These are phyloP conservation scores for Tragelaphus eurycerus DNA, from an alignment of 2,797 vertebrate species.

Conservation along the genomic window DNA sequence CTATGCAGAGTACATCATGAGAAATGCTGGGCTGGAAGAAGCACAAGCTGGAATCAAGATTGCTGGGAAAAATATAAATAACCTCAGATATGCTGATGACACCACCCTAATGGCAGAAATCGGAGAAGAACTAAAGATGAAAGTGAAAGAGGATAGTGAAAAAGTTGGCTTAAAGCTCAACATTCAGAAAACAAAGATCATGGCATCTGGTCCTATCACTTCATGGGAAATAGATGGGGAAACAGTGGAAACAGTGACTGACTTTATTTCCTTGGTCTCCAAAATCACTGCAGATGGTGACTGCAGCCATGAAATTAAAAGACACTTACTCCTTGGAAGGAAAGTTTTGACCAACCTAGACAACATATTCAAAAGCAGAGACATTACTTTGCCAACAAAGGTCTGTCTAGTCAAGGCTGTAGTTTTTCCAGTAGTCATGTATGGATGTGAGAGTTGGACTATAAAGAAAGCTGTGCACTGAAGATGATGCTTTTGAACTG, in stretches of 20 bases:
- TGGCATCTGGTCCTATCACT: neutral
- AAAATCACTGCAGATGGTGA: neutral
- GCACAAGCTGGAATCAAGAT: neutral
- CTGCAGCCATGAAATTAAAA: neutral
- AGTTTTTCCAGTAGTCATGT: neutral
- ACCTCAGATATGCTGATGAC: neutral
- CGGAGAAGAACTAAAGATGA: neutral
- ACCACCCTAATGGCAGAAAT: neutral
- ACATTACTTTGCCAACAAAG: neutral
- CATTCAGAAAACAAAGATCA: neutral
- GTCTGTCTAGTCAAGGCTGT: neutral
- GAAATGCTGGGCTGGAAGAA: neutral
- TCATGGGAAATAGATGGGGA: neutral
- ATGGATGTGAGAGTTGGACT: neutral
- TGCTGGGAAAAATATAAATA: neutral
- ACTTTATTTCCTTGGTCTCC: neutral
- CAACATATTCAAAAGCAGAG: neutral
- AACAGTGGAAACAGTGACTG: neutral
- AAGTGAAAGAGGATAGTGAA: neutral
- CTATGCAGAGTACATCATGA: neutral
- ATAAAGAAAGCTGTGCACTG: accelerated
- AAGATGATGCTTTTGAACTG: neutral
- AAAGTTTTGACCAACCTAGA: neutral
- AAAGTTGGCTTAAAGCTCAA: neutral
- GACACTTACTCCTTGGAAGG: neutral